Base-by-base conservation (phyloP, 2,113 vertebrate species). In the Mormyrus lacerda region DNA sequence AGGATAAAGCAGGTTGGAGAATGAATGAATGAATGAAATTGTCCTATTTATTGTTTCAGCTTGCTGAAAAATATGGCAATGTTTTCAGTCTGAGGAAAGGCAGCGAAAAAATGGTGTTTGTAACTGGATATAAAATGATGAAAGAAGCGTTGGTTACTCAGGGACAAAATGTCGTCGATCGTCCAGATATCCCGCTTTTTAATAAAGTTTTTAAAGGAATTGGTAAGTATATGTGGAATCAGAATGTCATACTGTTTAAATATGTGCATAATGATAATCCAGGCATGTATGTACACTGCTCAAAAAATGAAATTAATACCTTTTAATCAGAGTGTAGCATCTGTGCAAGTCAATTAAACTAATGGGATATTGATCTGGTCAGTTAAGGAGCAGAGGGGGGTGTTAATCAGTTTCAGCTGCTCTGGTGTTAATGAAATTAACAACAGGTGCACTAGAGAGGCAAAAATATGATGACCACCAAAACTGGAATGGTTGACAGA, bases 91-190 rank as follows among this genome's bases (percentile, higher is more conserved):
- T 91, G 0, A 0, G 88, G 0, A 0, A 93, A 1, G 94, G 94
- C 10, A 0, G 0, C 0, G 0, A 2, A 0, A 0, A 0, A 0
- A 0, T 85, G 5, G 91, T 96, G 31, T 0, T 90, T 0, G 0
- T 96, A 4, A 94, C 3, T 3, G 93, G 94, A 7, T 88, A 95
- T 3, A 79, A 61, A 8, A 31, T 95, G 91, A 35, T 94, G 48
- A 96, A 94, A 73, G 94, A 96, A 58, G 55, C 7, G 0, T 9
- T 96, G 1, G n/a, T 93, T 5, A 91, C 92, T 47, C 93, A 94
- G 73, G 94, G 89, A 1, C 91, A 95, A 10, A 88, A 89, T 79
- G 93, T 96, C 44, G 0, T 92, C 0, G 92, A 61, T 3, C 94
- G 95, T 0, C 95, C 94, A 0, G 0, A 69, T 0, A 0, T 79